A percentile compares a stretch with the other conserved stretches of the same genome.
phyloP scores from a whole-genome alignment of 2,113 vertebrate genomes.

The Damaliscus lunatus region DNA sequence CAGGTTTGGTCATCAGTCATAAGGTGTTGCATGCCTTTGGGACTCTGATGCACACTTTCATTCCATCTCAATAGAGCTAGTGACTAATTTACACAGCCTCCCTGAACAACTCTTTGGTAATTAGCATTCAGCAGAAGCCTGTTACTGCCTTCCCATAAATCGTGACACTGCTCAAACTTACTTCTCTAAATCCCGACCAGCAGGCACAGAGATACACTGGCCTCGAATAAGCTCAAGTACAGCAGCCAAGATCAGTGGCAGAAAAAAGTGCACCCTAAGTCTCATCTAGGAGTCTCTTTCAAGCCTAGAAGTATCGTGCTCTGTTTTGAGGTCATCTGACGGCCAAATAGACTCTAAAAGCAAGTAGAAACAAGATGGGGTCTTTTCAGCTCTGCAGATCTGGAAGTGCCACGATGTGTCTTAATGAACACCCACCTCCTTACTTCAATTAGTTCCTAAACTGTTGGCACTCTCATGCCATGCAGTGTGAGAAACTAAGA shows the following conservation, averaged over 20 bases:
- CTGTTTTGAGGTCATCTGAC: neutral
- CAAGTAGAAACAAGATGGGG: slow-evolving; percentile 22
- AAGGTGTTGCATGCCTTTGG: slow-evolving; percentile 76
- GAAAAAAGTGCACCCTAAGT: slow-evolving; percentile 57
- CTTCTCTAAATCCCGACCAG: neutral
- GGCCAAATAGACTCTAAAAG: slow-evolving; percentile 40
- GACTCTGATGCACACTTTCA: slow-evolving; percentile 70
- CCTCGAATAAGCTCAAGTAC: slow-evolving; percentile 18
- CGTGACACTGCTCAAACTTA: slow-evolving; percentile 71
- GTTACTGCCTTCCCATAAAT: slow-evolving; percentile 79
- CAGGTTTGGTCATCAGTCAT: slow-evolving; percentile 62
- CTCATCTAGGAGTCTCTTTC: slow-evolving; percentile 52
- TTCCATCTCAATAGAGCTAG: slow-evolving; percentile 75
- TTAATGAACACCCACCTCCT: slow-evolving; percentile 80
- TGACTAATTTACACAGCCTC: slow-evolving; percentile 81
- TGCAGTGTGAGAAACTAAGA: neutral
- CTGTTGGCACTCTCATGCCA: slow-evolving; percentile 48
- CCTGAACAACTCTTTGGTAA: slow-evolving; percentile 81
- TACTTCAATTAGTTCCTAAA: slow-evolving; percentile 80
- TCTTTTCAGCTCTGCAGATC: slow-evolving; percentile 77
- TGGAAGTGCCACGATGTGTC: slow-evolving; percentile 80
- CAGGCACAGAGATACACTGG: neutral
- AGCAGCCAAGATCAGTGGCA: slow-evolving; percentile 45
- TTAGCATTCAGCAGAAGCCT: slow-evolving; percentile 83
- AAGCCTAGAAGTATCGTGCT: neutral